These are phyloP conservation scores for Cosmopolites sordidus DNA, from an alignment of 2,888 invertebrate species.

Conservation along the genomic window DNA sequence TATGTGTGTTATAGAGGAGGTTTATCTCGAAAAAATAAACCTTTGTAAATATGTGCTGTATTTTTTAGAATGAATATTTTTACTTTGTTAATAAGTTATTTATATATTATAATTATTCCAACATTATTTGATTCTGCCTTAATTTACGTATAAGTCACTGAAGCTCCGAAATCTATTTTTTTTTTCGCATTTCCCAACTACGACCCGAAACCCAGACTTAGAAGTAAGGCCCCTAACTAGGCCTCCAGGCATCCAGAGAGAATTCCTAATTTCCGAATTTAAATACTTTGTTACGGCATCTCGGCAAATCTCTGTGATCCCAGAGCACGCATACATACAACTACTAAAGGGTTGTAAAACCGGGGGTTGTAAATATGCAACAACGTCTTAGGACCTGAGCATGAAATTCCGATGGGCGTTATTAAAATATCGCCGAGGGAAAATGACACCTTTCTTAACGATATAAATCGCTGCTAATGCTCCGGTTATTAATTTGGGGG, in stretches of 20 bases:
- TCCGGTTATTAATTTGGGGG: conserved; percentile 29
- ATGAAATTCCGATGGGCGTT: conserved; percentile 25
- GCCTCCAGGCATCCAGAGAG: conserved; percentile 11
- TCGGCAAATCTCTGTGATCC: conserved; percentile 20
- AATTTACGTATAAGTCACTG: too few relatives aligned
- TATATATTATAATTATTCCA: too few relatives aligned
- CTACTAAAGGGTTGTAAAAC: conserved; percentile 26
- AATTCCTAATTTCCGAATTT: conserved; percentile 22
- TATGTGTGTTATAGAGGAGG: too few relatives aligned
- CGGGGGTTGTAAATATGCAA: conserved; percentile 32
- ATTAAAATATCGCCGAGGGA: conserved; percentile 38
- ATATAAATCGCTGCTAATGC: conserved; percentile 33
- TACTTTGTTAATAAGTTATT: too few relatives aligned
- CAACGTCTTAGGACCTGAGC: conserved; percentile 23
- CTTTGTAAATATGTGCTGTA: too few relatives aligned
- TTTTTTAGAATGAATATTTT: too few relatives aligned
- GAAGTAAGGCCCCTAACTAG: neutral
- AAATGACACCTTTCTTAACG: conserved; percentile 38
- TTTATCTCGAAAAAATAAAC: too few relatives aligned
- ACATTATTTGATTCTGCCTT: too few relatives aligned
- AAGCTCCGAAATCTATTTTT: too few relatives aligned
- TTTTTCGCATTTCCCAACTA: too few relatives aligned
- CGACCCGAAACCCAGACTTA: too few relatives aligned
- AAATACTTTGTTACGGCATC: conserved; percentile 22
- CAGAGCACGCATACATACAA: conserved; percentile 21